Evolutionary conservation across 2,888 invertebrate genomes (phyloP).

Genomic region (Eulithis testata): DNA sequence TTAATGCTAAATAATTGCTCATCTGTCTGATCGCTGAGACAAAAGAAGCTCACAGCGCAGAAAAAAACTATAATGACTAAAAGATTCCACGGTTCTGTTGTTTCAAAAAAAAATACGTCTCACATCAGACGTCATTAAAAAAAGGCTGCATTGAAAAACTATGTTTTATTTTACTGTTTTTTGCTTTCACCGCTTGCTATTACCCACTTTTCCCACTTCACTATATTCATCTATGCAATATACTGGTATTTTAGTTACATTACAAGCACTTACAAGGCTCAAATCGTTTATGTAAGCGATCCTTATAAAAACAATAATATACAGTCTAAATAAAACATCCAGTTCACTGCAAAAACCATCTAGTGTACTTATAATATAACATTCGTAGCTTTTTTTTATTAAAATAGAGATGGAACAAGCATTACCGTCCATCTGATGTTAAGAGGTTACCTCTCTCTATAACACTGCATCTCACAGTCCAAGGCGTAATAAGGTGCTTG

Average conservation of each 20-base stretch:
- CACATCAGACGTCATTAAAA: background rate
- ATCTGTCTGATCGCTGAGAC: slow-evolving; percentile 18
- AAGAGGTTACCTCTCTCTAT: too few relatives aligned
- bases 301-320: slow-evolving; percentile 30
- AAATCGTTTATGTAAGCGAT: slow-evolving; percentile 41
- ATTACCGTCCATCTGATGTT: too few relatives aligned
- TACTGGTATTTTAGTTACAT: too few relatives aligned
- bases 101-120: too few relatives aligned
- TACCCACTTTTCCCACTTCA: background rate
- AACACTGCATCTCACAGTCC: too few relatives aligned
- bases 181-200: background rate
- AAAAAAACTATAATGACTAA: background rate
- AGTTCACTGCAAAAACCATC: slow-evolving; percentile 3
- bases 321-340: slow-evolving; percentile 10
- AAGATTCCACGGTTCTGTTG: too few relatives aligned
- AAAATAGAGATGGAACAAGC: too few relatives aligned
- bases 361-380: too few relatives aligned
- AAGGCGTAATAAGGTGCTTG: too few relatives aligned
- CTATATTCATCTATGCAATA: background rate
- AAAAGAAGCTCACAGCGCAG: slow-evolving; percentile 3
- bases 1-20: slow-evolving; percentile 18
- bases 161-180: background rate
- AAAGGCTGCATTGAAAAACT: background rate
- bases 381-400: too few relatives aligned
- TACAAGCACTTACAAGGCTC: slow-evolving; percentile 13